phyloP scores from a whole-genome alignment of 2,888 invertebrate genomes.

The Rugalucina vietnamica region DNA sequence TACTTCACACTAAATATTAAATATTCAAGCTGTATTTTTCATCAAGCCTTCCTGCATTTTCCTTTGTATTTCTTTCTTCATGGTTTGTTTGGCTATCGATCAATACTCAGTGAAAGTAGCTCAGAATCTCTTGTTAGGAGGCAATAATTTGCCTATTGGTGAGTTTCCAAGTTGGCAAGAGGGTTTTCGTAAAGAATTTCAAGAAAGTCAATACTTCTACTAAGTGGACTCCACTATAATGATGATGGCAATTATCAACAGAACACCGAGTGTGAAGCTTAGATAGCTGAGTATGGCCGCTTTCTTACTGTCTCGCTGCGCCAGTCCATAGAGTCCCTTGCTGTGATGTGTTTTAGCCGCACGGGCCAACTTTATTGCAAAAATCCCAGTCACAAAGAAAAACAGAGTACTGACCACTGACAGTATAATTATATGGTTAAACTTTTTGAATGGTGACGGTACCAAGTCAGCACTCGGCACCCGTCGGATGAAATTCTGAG shows the following conservation, averaged over 20 bases:
- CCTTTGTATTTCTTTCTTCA: no score
- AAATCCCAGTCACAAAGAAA: conserved; percentile 72
- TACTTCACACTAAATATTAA: no score
- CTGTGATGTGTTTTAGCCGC: conserved; percentile 74
- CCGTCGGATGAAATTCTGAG: conserved; percentile 73
- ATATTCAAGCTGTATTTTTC: no score
- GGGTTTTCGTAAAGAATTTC: no score
- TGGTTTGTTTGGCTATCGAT: no score
- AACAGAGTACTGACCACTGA: conserved; percentile 74
- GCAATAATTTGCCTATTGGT: no score
- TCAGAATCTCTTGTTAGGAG: no score
- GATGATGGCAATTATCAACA: conserved; percentile 44
- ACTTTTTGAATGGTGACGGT: conserved; percentile 77
- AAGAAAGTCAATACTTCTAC: no score
- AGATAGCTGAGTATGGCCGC: conserved; percentile 75
- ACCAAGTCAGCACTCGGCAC: conserved; percentile 77
- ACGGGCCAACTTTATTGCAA: conserved; percentile 74
- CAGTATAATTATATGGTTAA: conserved; percentile 74
- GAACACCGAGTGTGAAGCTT: conserved; percentile 67
- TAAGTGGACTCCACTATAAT: conserved; percentile 27
- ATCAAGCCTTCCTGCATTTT: no score
- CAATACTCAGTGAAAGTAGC: no score
- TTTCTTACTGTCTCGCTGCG: conserved; percentile 74
- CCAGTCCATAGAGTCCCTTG: conserved; percentile 79
- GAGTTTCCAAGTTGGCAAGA: no score